Conservation (phyloP, 1,140 invertebrate species). For the Pseudomyrmex sp. region DNA sequence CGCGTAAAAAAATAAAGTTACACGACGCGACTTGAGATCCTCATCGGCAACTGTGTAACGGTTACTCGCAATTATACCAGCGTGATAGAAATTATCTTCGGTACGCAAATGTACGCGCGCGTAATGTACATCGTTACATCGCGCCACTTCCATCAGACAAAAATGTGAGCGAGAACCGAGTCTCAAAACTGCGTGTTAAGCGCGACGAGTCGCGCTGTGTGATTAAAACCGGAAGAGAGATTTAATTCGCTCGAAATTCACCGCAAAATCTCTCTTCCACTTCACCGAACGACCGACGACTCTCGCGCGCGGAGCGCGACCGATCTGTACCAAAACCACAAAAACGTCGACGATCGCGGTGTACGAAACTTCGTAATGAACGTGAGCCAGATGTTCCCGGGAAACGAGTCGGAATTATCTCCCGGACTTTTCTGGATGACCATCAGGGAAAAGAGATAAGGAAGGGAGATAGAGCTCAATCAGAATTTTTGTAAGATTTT, state of each 20-base stretch:
- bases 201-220: constrained; percentile 44
- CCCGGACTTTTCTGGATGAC: constrained; percentile 41
- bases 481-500: constrained; percentile 44
- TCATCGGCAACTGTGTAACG: neutral
- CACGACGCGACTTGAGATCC: neutral
- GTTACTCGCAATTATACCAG: neutral
- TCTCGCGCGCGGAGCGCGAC: constrained; percentile 14
- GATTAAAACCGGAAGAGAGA: constrained; percentile 57
- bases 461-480: constrained; percentile 26
- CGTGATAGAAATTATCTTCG: constrained; percentile 29
- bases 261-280: constrained; percentile 58
- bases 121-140: neutral
- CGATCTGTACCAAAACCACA: constrained; percentile 50
- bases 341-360: constrained; percentile 58
- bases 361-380: constrained; percentile 61
- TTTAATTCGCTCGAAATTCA: constrained; percentile 61
- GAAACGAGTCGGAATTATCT: constrained; percentile 50
- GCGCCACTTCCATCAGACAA: constrained; percentile 15
- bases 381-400: constrained; percentile 55
- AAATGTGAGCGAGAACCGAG: constrained; percentile 36
- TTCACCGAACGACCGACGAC: constrained; percentile 22
- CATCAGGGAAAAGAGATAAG: constrained; percentile 9
- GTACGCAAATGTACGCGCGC: constrained; percentile 5
- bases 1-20: constrained; percentile 10
- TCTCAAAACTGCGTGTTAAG: constrained; percentile 42